Conservation (phyloP, 1,140 invertebrate species). For the Fopius arisanus region DNA sequence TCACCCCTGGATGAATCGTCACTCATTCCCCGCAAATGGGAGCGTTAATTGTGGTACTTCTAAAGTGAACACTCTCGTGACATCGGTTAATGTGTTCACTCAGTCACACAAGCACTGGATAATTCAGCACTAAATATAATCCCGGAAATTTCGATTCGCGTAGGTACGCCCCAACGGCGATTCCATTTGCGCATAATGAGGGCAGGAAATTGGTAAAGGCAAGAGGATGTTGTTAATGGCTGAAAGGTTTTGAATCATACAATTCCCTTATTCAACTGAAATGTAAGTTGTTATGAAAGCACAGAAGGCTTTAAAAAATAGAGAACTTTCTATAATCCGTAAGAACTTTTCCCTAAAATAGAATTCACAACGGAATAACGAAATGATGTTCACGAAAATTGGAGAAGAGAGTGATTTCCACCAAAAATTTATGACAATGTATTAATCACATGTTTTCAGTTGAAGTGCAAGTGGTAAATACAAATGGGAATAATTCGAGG, state of each 20-base stretch:
- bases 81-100: background rate
- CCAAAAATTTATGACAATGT: too few relatives aligned
- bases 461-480: background rate
- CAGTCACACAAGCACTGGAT: background rate
- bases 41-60: background rate
- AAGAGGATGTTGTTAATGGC: background rate
- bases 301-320: too few relatives aligned
- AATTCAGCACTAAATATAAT: constrained; percentile 4
- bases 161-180: background rate
- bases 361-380: too few relatives aligned
- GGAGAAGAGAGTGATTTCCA: too few relatives aligned
- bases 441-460: too few relatives aligned
- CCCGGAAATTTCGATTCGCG: background rate
- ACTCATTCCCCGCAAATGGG: background rate
- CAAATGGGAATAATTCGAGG: background rate
- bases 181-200: background rate
- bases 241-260: background rate
- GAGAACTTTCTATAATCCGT: too few relatives aligned
- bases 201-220: background rate
- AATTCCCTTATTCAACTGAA: background rate
- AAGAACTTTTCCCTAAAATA: too few relatives aligned
- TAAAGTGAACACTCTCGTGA: constrained; percentile 2
- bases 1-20: background rate
- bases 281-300: too few relatives aligned
- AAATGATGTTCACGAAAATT: too few relatives aligned